A percentile compares a stretch with the other conserved stretches of the same genome.
phyloP scores from a whole-genome alignment of 2,113 vertebrate species.

The Odontophorus gujanensis region DNA sequence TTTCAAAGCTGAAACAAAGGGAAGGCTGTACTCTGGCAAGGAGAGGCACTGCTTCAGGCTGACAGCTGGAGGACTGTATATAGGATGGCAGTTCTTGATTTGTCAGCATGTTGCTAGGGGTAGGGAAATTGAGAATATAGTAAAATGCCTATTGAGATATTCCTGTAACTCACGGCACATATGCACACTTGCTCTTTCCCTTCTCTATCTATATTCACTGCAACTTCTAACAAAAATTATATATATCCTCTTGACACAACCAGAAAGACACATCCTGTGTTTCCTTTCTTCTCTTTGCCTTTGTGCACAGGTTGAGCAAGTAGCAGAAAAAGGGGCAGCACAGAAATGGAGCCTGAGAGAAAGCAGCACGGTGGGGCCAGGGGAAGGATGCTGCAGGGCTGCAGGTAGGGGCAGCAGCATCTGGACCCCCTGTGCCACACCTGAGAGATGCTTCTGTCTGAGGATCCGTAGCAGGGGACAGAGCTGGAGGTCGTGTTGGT shows the following conservation, averaged over 20 bases:
- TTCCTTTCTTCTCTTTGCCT: background rate
- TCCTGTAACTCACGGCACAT: constrained; percentile 24
- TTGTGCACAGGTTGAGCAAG: background rate
- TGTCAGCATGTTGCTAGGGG: constrained; percentile 49
- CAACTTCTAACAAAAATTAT: background rate
- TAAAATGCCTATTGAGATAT: constrained; percentile 20
- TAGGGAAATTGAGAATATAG: constrained; percentile 6
- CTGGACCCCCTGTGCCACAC: background rate
- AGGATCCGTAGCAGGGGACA: background rate
- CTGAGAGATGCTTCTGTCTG: background rate
- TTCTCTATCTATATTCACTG: background rate
- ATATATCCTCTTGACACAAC: background rate
- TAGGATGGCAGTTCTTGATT: constrained; percentile 49
- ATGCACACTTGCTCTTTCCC: background rate
- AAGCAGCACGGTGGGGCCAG: background rate
- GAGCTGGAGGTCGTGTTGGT: background rate
- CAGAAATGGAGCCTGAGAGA: rapidly evolving
- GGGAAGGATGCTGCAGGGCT: background rate
- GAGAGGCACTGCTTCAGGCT: constrained; percentile 3
- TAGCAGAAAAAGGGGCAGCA: background rate
- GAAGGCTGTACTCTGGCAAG: background rate
- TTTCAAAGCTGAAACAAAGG: constrained; percentile 46
- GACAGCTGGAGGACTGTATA: constrained; percentile 53
- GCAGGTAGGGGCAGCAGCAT: background rate
- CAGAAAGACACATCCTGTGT: background rate